Evolutionary conservation across 2,888 invertebrate species (phyloP).

Genomic region (Trachelus stipa): DNA sequence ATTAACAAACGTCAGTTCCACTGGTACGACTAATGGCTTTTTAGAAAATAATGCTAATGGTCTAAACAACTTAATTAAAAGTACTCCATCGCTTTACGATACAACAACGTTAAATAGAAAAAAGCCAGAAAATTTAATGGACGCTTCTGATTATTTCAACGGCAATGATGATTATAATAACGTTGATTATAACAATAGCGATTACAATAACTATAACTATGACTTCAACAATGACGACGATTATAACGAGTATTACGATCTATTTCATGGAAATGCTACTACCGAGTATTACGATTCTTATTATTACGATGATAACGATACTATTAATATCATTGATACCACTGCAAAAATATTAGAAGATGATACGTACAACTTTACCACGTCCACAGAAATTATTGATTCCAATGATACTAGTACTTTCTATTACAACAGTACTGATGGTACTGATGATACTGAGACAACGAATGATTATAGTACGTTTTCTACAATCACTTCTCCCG

Average conservation of each 20-base stretch:
- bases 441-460: neutral
- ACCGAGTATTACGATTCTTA: conserved; percentile 9
- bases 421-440: neutral
- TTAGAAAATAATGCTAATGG: neutral
- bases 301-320: conserved; percentile 20
- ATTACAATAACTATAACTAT: neutral
- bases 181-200: conserved; percentile 18
- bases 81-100: neutral
- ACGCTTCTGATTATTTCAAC: neutral
- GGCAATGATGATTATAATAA: conserved; percentile 3
- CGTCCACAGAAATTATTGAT: neutral
- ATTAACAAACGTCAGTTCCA: conserved; percentile 37
- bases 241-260: conserved; percentile 21
- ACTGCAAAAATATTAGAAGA: neutral
- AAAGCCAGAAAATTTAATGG: neutral
- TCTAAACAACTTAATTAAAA: neutral
- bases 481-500: conserved; percentile 18
- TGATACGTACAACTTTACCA: neutral
- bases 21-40: neutral
- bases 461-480: neutral
- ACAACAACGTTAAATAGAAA: neutral
- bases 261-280: conserved; percentile 6
- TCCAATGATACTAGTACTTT: neutral
- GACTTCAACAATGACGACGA: conserved; percentile 3
- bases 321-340: neutral